These are phyloP conservation scores for Hypsibius dujardini DNA, from an alignment of 1,140 invertebrate species.

Conservation along the genomic window DNA sequence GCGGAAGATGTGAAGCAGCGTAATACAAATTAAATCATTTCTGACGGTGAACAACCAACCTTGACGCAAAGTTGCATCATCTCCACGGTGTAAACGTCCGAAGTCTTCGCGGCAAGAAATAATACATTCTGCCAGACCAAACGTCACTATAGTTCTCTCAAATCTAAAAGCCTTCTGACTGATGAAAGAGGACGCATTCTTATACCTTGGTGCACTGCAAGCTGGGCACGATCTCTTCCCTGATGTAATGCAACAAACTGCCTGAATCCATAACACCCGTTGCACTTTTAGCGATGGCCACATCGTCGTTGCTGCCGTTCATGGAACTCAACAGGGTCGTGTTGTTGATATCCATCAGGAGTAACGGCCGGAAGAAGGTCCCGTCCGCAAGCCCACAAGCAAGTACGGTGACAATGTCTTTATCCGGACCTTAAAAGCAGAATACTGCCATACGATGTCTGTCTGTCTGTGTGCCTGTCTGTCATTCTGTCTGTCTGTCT, in stretches of 20 bases:
- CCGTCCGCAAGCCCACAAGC: not conserved
- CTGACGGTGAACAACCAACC: not conserved
- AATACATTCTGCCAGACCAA: not conserved
- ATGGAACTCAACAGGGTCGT: not conserved
- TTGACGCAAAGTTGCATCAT: not conserved
- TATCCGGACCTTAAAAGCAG: not conserved
- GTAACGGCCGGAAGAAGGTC: not conserved
- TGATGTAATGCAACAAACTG: not conserved
- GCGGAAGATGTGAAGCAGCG: not conserved
- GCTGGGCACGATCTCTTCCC: slow-evolving; percentile 4
- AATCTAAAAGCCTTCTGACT: not conserved
- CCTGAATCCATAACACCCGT: not conserved
- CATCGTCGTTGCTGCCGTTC: not conserved
- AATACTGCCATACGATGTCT: too few species aligned
- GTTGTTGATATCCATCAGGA: slow-evolving; percentile 5
- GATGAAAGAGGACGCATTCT: too few species aligned
- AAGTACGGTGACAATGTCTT: not conserved
- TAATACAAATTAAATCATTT: not conserved
- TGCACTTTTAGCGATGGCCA: not conserved
- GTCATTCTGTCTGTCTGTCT: too few species aligned
- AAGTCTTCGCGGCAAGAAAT: not conserved
- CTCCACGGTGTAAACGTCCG: not conserved
- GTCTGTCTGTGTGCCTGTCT: too few species aligned
- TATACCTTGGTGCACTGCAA: not conserved
- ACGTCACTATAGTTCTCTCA: not conserved